Base-by-base conservation (phyloP, 2,888 invertebrate species). In the Cephus pygmeus region DNA sequence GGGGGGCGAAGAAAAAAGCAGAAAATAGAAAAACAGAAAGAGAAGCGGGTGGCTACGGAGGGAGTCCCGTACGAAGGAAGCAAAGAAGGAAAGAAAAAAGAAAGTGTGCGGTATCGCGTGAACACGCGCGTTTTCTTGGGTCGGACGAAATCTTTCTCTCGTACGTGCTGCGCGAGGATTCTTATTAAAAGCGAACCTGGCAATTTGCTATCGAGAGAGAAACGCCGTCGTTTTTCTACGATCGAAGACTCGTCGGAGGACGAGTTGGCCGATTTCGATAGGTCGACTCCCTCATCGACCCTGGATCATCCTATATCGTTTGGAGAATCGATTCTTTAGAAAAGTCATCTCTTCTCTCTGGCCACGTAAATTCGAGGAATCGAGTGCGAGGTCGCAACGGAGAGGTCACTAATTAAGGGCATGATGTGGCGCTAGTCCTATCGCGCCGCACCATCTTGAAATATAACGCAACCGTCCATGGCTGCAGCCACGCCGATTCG, bases 111-210 rank as follows among this genome's bases (percentile, higher is more conserved):
- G 69, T 69, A 73, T 36, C 73, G 75, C 69, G 30, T 56, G 30
- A 68, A 74, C n/a, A n/a, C 71, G 23, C 71, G 71, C 71, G 23
- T 34, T 34, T 71, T 71, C 71, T 34, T 34, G 30, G 71, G 15
- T 3, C 71, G 23, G 23, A 56, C 23, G 23, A 23, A 56, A 23
- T 56, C 56, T 56, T 56, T 56, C 23, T 56, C 23, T 56, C 56
- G 23, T 56, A 56, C 23, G 76, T 73, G 80, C 69, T 75, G 73
- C 69, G 81, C 77, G 81, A 80, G 80, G 73, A 82, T 81, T 80
- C 78, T 81, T 82, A 81, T 81, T 82, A 80, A 81, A 81, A 81
- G 78, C 79, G 76, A 79, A 81, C 81, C 82, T 78, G 80, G 76
- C 81, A 81, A 82, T 81, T 82, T 81, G 36, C 35, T 15, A 33